Evolutionary conservation across 2,113 vertebrate genomes (phyloP).

Genomic region (Holacanthus passer): DNA sequence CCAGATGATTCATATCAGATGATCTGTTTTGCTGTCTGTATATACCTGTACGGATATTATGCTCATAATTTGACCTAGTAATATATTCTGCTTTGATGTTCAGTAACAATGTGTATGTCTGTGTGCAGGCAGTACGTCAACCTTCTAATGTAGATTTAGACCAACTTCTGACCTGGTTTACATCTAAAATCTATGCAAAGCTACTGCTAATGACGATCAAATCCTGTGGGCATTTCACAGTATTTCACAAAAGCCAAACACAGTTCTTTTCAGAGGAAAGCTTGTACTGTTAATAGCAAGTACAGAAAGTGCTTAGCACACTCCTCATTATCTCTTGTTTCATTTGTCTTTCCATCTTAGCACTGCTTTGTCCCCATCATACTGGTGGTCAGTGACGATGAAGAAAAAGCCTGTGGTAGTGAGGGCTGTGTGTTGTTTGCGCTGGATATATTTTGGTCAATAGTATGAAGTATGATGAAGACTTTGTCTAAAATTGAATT

Average conservation of each 20-base stretch:
- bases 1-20: not conserved
- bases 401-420: not conserved
- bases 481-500: not conserved
- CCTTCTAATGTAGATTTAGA: not conserved
- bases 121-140: not conserved
- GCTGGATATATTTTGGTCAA: not conserved
- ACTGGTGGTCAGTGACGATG: not conserved
- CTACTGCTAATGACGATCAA: not conserved
- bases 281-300: not conserved
- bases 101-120: not conserved
- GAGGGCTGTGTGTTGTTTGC: not conserved
- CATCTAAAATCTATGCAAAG: not conserved
- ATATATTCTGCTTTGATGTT: not conserved
- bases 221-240: not conserved
- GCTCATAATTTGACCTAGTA: not conserved
- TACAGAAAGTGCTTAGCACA: not conserved
- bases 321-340: not conserved
- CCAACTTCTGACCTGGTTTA: not conserved
- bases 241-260: not conserved
- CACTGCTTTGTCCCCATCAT: not conserved
- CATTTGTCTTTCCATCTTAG: not conserved
- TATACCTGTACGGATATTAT: not conserved
- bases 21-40: not conserved
- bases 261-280: not conserved
- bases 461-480: not conserved